Conservation (phyloP, 2,888 invertebrate species). For the Pseudolycoriella hygida region DNA sequence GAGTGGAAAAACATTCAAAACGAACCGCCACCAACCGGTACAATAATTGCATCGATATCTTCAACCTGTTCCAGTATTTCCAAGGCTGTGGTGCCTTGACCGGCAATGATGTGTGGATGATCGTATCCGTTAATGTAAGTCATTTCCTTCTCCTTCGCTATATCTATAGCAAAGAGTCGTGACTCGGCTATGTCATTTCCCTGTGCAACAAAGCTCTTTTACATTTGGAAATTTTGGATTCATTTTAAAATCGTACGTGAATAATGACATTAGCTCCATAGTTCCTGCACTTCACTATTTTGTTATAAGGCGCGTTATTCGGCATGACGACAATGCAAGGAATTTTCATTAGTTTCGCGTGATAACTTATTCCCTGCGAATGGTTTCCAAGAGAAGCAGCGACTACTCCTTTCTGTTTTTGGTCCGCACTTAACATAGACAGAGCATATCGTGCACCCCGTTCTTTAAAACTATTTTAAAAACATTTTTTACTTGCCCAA, state of each 20-base stretch:
- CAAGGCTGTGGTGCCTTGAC: slow-evolving; percentile 85
- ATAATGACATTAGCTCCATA: slow-evolving; percentile 74
- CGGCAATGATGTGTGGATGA: slow-evolving; percentile 88
- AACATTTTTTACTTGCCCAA: not conserved
- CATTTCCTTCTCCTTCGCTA: slow-evolving; percentile 50
- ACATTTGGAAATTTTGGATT: not conserved
- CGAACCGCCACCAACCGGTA: slow-evolving; percentile 69
- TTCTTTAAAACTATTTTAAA: slow-evolving; percentile 64
- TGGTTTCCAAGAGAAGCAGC: slow-evolving; percentile 92
- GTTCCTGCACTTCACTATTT: slow-evolving; percentile 71
- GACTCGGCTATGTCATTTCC: slow-evolving; percentile 76
- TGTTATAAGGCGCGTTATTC: slow-evolving; percentile 86
- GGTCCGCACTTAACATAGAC: slow-evolving; percentile 51
- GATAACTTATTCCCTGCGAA: slow-evolving; percentile 64
- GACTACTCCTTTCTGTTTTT: slow-evolving; percentile 62
- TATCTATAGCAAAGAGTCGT: slow-evolving; percentile 55
- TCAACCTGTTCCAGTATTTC: slow-evolving; percentile 84
- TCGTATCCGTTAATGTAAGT: slow-evolving; percentile 90
- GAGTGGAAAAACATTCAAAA: too few species aligned
- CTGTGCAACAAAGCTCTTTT: slow-evolving; percentile 10
- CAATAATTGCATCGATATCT: slow-evolving; percentile 72
- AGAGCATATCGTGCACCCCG: slow-evolving; percentile 80
- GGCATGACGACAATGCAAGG: slow-evolving; percentile 90
- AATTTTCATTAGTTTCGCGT: slow-evolving; percentile 49
- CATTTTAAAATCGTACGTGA: slow-evolving; percentile 18